These are phyloP conservation scores for Cheirogaleus major DNA, from an alignment of 2,797 vertebrate genomes.

Conservation along the genomic window DNA sequence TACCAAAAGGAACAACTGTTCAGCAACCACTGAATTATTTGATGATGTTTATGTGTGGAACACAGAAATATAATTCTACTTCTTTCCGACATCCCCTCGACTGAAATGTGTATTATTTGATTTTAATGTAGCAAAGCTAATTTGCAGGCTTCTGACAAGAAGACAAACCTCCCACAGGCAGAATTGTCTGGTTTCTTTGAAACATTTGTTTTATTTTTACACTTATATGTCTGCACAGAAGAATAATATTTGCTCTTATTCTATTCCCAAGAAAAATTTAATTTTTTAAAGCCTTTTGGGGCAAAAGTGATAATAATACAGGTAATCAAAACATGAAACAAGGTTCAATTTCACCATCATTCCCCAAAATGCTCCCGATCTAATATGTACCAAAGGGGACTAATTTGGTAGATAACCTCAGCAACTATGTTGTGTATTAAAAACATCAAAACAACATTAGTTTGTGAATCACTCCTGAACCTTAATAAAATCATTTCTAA, in stretches of 20 bases:
- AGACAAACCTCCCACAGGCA: conserved; percentile 37
- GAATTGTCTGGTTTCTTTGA: conserved; percentile 61
- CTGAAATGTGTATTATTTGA: conserved; percentile 63
- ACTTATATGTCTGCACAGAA: background rate
- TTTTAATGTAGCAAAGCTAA: conserved; percentile 70
- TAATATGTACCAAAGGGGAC: background rate
- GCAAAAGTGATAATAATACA: conserved; percentile 67
- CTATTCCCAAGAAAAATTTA: conserved; percentile 65
- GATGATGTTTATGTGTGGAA: conserved; percentile 52
- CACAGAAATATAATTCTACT: conserved; percentile 61
- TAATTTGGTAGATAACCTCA: conserved; percentile 71
- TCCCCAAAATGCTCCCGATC: conserved; percentile 48
- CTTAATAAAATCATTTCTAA: conserved; percentile 73
- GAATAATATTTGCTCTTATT: conserved; percentile 58
- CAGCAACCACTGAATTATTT: conserved; percentile 54
- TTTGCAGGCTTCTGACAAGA: conserved; percentile 66
- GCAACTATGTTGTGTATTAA: conserved; percentile 31
- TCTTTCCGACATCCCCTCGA: conserved; percentile 49
- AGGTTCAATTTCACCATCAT: conserved; percentile 71
- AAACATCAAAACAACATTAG: conserved; percentile 62
- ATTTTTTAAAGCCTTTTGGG: conserved; percentile 62
- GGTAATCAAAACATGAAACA: conserved; percentile 72
- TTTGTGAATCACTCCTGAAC: conserved; percentile 69
- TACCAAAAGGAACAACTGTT: conserved; percentile 54
- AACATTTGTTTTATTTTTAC: conserved; percentile 67